Evolutionary conservation across 1,140 invertebrate genomes (phyloP).

Genomic region (Campoletis sonorensis): DNA sequence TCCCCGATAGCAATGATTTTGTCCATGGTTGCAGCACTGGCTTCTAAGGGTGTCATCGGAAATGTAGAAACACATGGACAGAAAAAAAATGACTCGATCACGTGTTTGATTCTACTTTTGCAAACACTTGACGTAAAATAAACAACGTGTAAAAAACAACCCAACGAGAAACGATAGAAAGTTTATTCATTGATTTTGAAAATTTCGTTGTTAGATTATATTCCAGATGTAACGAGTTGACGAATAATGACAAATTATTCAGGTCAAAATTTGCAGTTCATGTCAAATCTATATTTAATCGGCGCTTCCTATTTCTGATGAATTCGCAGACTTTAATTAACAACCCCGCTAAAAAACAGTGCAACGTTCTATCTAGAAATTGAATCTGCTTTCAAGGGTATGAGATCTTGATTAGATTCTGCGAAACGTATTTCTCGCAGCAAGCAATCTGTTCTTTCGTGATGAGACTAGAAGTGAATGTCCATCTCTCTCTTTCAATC

Average conservation of each 20-base stretch:
- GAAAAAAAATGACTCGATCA: background rate
- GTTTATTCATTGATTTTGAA: too few species aligned
- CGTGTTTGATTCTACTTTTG: background rate
- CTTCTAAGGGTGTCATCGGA: background rate
- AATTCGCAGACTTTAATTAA: background rate
- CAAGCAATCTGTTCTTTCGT: slow-evolving; percentile 16
- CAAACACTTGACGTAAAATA: background rate
- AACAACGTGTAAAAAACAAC: background rate
- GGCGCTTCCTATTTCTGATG: background rate
- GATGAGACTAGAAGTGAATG: slow-evolving; percentile 26
- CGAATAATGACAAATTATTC: too few species aligned
- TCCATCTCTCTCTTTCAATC: background rate
- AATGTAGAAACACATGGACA: background rate
- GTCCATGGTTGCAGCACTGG: slow-evolving; percentile 28
- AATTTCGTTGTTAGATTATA: too few species aligned
- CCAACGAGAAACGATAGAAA: too few species aligned
- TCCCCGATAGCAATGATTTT: slow-evolving; percentile 56
- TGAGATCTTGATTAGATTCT: background rate
- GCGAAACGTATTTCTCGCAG: background rate
- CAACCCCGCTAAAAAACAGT: background rate
- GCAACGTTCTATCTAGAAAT: background rate
- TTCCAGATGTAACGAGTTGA: too few species aligned
- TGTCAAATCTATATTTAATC: background rate
- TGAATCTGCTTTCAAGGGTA: background rate
- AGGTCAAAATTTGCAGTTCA: background rate